Evolutionary conservation across 2,888 invertebrate genomes (phyloP), one percentile per base, ranked within the genome.

Genomic region (Tipula vernalis): DNA sequence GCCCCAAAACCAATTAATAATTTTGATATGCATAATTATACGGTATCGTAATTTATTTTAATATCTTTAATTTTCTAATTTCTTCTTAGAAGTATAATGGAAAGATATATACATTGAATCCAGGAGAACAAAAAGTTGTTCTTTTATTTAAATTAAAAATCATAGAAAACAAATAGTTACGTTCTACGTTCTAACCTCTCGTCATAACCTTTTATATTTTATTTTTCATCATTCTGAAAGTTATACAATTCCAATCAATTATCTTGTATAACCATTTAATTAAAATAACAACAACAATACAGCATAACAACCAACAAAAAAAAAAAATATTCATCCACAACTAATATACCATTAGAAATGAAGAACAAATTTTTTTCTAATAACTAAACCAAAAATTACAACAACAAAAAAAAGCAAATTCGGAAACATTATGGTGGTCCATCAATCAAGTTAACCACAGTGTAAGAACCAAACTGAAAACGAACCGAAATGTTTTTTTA

Each of bases 1-100:
- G 71, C 71, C 71, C 10, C 71, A 71, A 71, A 71, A 18, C 71
- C 71, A 71, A 71, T 71, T 71, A 71, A 71, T 71, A 71, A 71
- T 71, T 71, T 71, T 71, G 71, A 71, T 71, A 71, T 71, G 71
- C 71, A 71, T 71, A 71, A 71, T 71, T 71, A 71, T 71, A 71
- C 71, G 71, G 28, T 71, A 28, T 12, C 10, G 71, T 71, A 28
- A 28, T 10, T 71, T 28, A 71, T 71, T 71, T 71, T 28, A 15
- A 57, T 51, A n/a, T 51, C 51, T 51, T 15, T 51, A 51, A 51
- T 71, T 71, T 71, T 71, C 71, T 28, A 71, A 71, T 71, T 28
- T 28, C 71, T 71, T 71, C 71, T 71, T 12, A 10, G 71, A 71
- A 71, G 2, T 28, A 71, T 18, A 51, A 15, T 39, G 5, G 5